A percentile compares a stretch with the other conserved stretches of the same genome.
These are phyloP conservation scores for Psammodynastes pulverulentus DNA, from an alignment of 2,113 vertebrate species.

Conservation along the genomic window DNA sequence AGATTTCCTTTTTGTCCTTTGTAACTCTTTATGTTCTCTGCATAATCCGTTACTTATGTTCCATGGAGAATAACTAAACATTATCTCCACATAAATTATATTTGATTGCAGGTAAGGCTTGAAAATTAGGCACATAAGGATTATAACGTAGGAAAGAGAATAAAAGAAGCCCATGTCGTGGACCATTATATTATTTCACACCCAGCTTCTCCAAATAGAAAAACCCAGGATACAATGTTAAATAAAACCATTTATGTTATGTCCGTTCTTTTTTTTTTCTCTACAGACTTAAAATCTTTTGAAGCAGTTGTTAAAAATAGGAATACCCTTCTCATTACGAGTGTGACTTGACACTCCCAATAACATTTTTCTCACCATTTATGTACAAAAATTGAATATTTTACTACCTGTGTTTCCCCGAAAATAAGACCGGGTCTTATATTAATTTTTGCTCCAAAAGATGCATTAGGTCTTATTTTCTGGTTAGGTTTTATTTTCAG, in stretches of 20 bases:
- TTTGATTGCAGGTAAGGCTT: background rate
- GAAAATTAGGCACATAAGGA: background rate
- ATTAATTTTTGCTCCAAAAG: too few relatives aligned
- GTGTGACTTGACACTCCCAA: too few relatives aligned
- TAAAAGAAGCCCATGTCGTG: background rate
- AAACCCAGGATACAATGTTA: background rate
- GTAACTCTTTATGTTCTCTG: background rate
- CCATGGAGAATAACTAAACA: background rate
- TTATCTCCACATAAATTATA: background rate
- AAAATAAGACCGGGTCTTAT: too few relatives aligned
- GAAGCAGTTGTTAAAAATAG: background rate
- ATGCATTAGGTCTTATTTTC: too few relatives aligned
- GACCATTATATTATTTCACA: background rate
- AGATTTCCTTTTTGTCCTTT: background rate
- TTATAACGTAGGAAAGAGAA: slow-evolving; percentile 6
- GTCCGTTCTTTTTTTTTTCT: background rate
- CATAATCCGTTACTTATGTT: background rate
- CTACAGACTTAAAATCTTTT: background rate
- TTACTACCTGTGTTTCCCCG: too few relatives aligned
- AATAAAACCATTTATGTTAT: background rate
- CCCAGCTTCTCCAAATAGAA: background rate
- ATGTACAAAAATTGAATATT: too few relatives aligned
- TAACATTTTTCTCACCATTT: too few relatives aligned
- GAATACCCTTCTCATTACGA: background rate
- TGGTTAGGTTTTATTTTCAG: too few relatives aligned